A percentile compares a stretch with the other conserved stretches of the same genome.
Conservation (phyloP, 2,113 vertebrate genomes). For the Chamaea fasciata region DNA sequence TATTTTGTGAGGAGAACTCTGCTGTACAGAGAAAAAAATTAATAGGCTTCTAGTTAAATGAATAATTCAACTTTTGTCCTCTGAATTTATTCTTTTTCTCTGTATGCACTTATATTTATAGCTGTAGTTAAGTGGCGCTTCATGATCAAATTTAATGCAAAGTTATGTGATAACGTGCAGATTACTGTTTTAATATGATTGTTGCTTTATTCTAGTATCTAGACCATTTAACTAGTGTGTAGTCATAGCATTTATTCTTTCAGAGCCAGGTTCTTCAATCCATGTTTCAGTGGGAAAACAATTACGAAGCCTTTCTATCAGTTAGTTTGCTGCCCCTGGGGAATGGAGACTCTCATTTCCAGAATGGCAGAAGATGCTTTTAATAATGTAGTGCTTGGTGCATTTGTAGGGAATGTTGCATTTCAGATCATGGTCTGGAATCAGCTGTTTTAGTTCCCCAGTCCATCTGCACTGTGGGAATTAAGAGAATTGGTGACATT, state of each 20-base stretch:
- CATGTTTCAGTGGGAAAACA: background rate
- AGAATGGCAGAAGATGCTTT: background rate
- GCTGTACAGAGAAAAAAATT: background rate
- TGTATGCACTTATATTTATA: background rate
- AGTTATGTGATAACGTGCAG: background rate
- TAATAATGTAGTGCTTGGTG: background rate
- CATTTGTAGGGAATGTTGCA: background rate
- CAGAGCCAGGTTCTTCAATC: background rate
- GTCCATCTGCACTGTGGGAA: background rate
- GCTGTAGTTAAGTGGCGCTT: background rate
- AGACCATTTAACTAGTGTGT: background rate
- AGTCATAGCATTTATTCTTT: background rate
- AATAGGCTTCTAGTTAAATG: background rate
- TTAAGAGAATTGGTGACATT: background rate
- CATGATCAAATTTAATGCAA: background rate
- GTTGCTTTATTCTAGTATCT: background rate
- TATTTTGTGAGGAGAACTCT: background rate
- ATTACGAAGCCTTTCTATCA: background rate
- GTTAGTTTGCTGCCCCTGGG: background rate
- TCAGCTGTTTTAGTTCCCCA: background rate
- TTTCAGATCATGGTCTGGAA: background rate
- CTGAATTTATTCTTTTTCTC: background rate
- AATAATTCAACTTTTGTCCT: background rate
- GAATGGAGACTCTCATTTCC: background rate
- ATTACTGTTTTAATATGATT: background rate